Conservation (phyloP, 2,888 invertebrate genomes). For the Allolobophora icterica region DNA sequence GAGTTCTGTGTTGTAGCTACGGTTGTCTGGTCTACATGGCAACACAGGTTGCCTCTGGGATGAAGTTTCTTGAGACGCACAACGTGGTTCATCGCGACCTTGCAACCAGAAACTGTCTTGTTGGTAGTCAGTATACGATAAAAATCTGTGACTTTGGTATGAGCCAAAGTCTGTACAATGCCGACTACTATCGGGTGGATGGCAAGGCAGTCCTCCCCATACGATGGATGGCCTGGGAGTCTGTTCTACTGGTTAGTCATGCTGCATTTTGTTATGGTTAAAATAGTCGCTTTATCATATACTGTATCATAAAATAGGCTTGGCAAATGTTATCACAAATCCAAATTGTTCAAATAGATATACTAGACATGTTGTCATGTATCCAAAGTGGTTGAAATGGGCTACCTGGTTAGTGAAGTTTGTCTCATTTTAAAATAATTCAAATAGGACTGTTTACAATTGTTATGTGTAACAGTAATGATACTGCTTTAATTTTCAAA, state of each 20-base stretch:
- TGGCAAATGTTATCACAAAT: neutral
- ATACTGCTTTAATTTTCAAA: too few species aligned
- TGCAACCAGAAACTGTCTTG: constrained; percentile 84
- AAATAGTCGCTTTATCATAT: neutral
- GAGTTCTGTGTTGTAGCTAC: constrained; percentile 74
- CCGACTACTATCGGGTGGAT: constrained; percentile 84
- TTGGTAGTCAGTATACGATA: constrained; percentile 78
- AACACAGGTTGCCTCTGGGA: constrained; percentile 84
- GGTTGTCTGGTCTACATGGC: constrained; percentile 82
- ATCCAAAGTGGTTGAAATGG: neutral
- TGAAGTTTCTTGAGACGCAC: constrained; percentile 85
- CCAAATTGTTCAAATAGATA: neutral
- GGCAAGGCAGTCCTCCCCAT: constrained; percentile 87
- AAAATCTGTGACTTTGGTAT: constrained; percentile 66
- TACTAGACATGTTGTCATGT: neutral
- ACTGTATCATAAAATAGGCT: neutral
- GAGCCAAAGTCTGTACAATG: constrained; percentile 63
- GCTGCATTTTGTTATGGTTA: neutral
- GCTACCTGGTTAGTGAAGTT: too few species aligned
- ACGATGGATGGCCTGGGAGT: constrained; percentile 90
- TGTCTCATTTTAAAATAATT: too few species aligned
- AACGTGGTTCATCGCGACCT: constrained; percentile 90
- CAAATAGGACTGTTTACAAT: too few species aligned
- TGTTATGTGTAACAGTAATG: too few species aligned
- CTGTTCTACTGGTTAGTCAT: constrained; percentile 70